Percentiles rank a stretch among this genome's conserved stretches.
These are phyloP conservation scores for Orius insidiosus DNA, from an alignment of 1,140 invertebrate genomes.

Conservation along the genomic window DNA sequence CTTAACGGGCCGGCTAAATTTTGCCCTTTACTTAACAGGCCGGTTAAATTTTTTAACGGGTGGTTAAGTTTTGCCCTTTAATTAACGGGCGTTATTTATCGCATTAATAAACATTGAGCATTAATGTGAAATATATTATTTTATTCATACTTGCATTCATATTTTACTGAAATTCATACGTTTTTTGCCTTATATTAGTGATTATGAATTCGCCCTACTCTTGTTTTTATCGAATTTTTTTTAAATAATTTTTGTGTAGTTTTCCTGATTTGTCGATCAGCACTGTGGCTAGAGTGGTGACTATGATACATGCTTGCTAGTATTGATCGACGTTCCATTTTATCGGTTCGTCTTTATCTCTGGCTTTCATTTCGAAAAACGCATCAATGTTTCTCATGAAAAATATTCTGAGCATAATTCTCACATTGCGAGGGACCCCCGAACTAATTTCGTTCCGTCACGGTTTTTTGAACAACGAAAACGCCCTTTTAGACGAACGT, in stretches of 20 bases:
- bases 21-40: too few species aligned
- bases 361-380: slow-evolving; percentile 29
- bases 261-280: slow-evolving; percentile 16
- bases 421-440: slow-evolving; percentile 25
- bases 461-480: too few species aligned
- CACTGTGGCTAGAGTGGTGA: slow-evolving; percentile 21
- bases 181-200: too few species aligned
- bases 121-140: too few species aligned
- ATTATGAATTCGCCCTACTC: too few species aligned
- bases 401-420: slow-evolving; percentile 33
- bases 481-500: too few species aligned
- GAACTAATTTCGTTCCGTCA: slow-evolving; percentile 20
- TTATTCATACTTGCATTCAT: neutral
- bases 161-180: too few species aligned
- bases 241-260: slow-evolving; percentile 13
- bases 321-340: slow-evolving; percentile 35
- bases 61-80: too few species aligned
- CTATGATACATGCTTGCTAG: slow-evolving; percentile 29
- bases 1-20: too few species aligned
- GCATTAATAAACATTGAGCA: too few species aligned
- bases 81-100: too few species aligned
- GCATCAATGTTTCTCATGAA: slow-evolving; percentile 41
- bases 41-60: too few species aligned
- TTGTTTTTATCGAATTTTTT: neutral
- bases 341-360: slow-evolving; percentile 34